A percentile compares a stretch with the other conserved stretches of the same genome.
These are phyloP conservation scores for Florisuga fusca DNA, from an alignment of 2,797 vertebrate species.

Conservation along the genomic window DNA sequence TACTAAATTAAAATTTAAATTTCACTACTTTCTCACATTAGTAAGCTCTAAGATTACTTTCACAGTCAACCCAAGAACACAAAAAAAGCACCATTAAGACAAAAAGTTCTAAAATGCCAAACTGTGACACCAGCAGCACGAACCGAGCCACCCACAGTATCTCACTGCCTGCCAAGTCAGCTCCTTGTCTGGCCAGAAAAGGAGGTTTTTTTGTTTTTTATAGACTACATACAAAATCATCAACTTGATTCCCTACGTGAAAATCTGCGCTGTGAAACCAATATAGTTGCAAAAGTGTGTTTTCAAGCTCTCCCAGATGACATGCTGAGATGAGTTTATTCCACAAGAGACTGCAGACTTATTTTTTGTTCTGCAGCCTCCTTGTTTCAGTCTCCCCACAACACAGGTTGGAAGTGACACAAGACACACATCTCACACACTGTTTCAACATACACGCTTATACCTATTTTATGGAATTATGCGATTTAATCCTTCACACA, in stretches of 20 bases:
- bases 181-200: not conserved
- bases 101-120: not conserved
- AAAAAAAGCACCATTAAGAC: not conserved
- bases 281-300: not conserved
- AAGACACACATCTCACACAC: not conserved
- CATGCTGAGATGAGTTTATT: not conserved
- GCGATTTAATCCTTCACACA: not conserved
- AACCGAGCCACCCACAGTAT: not conserved
- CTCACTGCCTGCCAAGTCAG: not conserved
- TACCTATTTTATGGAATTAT: not conserved
- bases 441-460: not conserved
- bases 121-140: not conserved
- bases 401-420: not conserved
- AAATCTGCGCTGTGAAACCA: not conserved
- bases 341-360: not conserved
- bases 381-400: not conserved
- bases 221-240: not conserved
- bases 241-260: not conserved
- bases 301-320: not conserved
- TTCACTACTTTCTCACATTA: conserved; percentile 18
- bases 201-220: not conserved
- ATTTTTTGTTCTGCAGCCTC: not conserved
- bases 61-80: not conserved
- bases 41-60: not conserved
- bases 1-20: conserved; percentile 1